phyloP scores from a whole-genome alignment of 2,888 invertebrate species.

The Ganaspis brasiliensis region DNA sequence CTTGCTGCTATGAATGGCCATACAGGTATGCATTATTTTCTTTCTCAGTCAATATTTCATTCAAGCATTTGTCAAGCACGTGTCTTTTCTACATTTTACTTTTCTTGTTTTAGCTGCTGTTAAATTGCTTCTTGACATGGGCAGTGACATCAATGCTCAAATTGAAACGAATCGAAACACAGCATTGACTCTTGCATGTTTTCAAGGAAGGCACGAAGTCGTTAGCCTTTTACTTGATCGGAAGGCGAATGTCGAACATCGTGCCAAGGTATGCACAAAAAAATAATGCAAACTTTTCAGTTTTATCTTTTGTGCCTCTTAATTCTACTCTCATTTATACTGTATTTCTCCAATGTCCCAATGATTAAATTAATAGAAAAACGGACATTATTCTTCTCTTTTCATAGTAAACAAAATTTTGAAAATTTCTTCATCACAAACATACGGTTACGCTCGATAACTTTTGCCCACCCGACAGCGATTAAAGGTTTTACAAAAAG shows the following conservation, averaged over 20 bases:
- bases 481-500: no score
- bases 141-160: conserved; percentile 99
- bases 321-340: no score
- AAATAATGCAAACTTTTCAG: not conserved
- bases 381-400: no score
- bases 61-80: not conserved
- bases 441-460: no score
- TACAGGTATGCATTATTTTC: conserved; percentile 81
- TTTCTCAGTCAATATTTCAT: no score
- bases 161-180: conserved; percentile 99
- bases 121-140: conserved; percentile 96
- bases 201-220: conserved; percentile 99
- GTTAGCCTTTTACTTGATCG: conserved; percentile 97
- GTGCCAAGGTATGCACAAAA: conserved; percentile 88
- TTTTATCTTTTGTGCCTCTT: no score
- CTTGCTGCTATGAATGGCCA: conserved; percentile 99
- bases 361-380: no score
- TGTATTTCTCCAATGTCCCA: no score
- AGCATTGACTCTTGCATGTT: conserved; percentile 95
- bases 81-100: not conserved
- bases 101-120: conserved; percentile 88
- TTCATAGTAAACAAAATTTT: no score
- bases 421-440: no score
- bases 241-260: conserved; percentile 99
- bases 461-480: no score